These are phyloP conservation scores for Ommatoiulus sabulosus DNA, from an alignment of 2,888 invertebrate species.

Conservation along the genomic window DNA sequence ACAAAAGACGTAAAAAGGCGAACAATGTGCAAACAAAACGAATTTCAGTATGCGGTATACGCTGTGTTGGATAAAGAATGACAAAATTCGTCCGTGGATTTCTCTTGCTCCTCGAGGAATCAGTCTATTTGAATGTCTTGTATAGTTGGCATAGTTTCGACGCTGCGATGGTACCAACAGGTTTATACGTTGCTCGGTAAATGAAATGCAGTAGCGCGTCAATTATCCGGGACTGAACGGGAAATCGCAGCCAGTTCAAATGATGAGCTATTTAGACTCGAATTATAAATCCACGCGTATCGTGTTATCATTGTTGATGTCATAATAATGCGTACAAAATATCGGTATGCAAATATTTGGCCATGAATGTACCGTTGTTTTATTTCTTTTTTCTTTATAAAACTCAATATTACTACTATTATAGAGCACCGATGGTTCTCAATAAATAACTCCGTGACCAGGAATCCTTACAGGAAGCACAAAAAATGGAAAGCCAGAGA, in stretches of 20 bases:
- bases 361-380: too few species aligned
- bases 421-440: too few species aligned
- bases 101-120: background rate
- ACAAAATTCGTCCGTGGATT: background rate
- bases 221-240: too few species aligned
- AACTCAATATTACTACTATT: too few species aligned
- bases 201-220: too few species aligned
- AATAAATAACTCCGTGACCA: background rate
- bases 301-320: too few species aligned
- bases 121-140: background rate
- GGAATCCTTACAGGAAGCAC: background rate
- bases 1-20: slow-evolving; percentile 32
- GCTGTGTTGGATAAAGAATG: background rate
- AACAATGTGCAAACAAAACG: slow-evolving; percentile 19
- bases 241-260: too few species aligned
- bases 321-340: too few species aligned
- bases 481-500: background rate
- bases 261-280: too few species aligned
- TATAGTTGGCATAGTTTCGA: background rate
- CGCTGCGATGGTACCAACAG: background rate
- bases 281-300: too few species aligned
- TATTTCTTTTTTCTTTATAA: too few species aligned
- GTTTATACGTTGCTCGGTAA: background rate
- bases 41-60: background rate
- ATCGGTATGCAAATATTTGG: too few species aligned